These are phyloP conservation scores for Morus bassanus DNA, from an alignment of 2,797 vertebrate species.

Conservation along the genomic window DNA sequence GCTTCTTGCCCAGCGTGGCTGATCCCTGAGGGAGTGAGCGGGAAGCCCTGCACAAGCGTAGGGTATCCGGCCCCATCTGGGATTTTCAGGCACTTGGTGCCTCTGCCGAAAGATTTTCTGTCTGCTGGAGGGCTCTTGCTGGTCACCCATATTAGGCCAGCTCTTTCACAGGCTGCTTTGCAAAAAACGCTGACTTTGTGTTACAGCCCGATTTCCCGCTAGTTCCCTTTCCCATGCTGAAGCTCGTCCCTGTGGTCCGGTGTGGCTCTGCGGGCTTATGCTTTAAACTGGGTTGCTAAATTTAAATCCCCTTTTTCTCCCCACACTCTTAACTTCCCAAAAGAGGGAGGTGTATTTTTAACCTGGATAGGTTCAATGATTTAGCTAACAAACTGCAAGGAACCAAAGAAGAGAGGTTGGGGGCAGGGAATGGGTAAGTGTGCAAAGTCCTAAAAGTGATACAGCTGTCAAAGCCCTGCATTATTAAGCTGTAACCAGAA, in stretches of 20 bases:
- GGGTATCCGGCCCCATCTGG: accelerated
- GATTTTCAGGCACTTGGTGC: background rate
- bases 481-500: background rate
- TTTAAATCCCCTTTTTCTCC: background rate
- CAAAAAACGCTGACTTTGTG: background rate
- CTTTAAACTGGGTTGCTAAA: background rate
- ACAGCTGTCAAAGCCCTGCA: background rate
- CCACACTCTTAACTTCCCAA: background rate
- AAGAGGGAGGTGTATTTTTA: background rate
- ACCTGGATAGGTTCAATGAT: background rate
- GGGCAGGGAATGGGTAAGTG: background rate
- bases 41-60: background rate
- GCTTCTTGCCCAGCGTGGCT: background rate
- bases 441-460: background rate
- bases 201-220: background rate
- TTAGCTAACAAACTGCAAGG: background rate
- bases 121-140: background rate
- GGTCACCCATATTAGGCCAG: background rate
- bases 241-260: background rate
- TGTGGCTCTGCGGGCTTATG: background rate
- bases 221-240: background rate
- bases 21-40: too few relatives aligned
- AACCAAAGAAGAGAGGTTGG: background rate
- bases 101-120: background rate
- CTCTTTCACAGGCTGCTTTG: background rate